Percentiles rank a stretch among this genome's conserved stretches.
Evolutionary conservation across 30 jellyfish, hydroid and myxozoan species (phyloP).

Genomic region (Aurelia coerulea): DNA sequence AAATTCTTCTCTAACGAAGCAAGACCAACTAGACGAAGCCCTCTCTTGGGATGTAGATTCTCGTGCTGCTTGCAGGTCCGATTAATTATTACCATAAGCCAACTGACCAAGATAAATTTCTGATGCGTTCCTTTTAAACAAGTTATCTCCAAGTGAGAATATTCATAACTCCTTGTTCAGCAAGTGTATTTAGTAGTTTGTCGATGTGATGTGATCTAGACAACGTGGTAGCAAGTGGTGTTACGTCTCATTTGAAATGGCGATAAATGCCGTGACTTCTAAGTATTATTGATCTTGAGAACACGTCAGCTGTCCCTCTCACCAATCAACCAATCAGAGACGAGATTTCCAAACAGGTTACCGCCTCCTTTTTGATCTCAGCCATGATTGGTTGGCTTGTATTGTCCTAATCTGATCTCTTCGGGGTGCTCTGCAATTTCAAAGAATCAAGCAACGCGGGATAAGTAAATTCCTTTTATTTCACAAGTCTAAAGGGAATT

Average conservation of each 20-base stretch:
- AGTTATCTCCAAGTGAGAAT: too few species aligned
- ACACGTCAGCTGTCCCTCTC: constrained; percentile 65
- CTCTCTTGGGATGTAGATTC: too few species aligned
- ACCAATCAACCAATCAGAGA: constrained; percentile 30
- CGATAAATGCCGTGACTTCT: constrained; percentile 13
- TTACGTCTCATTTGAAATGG: background rate
- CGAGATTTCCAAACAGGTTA: constrained; percentile 27
- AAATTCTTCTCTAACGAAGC: background rate
- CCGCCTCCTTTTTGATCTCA: constrained; percentile 68
- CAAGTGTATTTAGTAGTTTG: too few species aligned
- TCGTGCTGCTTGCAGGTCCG: too few species aligned
- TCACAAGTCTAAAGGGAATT: background rate
- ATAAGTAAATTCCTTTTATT: constrained; percentile 16
- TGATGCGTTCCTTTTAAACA: too few species aligned
- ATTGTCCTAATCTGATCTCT: constrained; percentile 29
- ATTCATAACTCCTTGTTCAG: too few species aligned
- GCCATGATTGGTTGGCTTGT: constrained; percentile 32
- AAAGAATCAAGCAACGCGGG: constrained; percentile 10
- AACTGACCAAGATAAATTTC: too few species aligned
- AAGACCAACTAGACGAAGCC: background rate
- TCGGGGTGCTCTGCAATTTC: constrained; percentile 18
- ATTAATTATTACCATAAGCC: too few species aligned
- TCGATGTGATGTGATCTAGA: too few species aligned
- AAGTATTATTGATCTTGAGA: background rate
- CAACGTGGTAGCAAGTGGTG: background rate